Conservation (phyloP, 1,140 invertebrate species). For the Trinorchestia longiramus region DNA sequence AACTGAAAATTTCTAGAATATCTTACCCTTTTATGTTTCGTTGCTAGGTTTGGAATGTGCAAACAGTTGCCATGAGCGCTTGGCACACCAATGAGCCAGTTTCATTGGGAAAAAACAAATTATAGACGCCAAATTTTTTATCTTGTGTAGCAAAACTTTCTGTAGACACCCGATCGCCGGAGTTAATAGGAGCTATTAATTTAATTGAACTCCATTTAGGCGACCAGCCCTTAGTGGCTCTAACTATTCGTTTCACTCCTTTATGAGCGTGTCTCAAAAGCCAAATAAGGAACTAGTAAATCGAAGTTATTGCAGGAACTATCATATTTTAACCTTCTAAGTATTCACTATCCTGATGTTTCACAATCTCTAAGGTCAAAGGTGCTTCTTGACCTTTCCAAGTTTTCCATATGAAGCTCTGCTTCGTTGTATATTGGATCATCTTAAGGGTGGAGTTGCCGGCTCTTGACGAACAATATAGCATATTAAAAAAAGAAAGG, state of each 20-base stretch:
- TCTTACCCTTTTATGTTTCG: not conserved
- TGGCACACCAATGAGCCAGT: not conserved
- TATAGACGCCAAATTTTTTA: not conserved
- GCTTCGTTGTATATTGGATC: not conserved
- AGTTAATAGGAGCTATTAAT: not conserved
- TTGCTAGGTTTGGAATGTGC: constrained; percentile 12
- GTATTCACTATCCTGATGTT: not conserved
- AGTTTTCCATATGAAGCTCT: not conserved
- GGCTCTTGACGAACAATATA: not conserved
- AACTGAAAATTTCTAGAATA: constrained; percentile 21
- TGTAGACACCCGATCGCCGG: not conserved
- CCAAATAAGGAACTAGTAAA: not conserved
- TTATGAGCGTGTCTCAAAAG: not conserved
- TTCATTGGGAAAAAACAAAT: not conserved
- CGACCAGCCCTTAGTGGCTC: not conserved
- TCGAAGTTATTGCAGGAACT: not conserved
- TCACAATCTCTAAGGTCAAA: not conserved
- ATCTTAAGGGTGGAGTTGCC: not conserved
- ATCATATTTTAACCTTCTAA: not conserved
- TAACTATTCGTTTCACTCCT: not conserved
- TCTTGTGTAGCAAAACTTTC: not conserved
- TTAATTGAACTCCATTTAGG: not conserved
- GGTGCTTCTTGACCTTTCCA: constrained; percentile 11
- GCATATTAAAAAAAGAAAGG: not conserved
- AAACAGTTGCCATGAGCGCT: not conserved